Evolutionary conservation across 2,797 vertebrate species (phyloP), one percentile per base, ranked within the genome.

Genomic region (Nyctalus aviator): DNA sequence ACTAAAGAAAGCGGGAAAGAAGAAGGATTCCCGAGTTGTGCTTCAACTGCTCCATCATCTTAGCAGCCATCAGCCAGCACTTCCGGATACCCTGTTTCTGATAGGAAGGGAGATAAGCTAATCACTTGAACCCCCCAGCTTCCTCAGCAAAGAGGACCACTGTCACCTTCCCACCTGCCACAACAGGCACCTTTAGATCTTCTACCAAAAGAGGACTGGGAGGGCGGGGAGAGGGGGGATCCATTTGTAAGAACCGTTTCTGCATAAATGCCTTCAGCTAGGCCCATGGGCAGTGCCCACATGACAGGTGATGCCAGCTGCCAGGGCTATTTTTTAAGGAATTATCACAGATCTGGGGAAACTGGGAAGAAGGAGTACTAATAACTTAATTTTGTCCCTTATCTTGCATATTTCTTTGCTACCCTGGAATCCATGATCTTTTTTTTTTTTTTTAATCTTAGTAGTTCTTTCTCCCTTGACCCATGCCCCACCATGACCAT

Each of bases 291-390:
- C 68, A 53, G 53, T 62, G 30, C 17, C 17, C 21, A 9, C 37
- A 8, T 64, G 64, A 83, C 75, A 86, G 78, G 41, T 81, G 37
- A 76, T 17, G 6, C 41, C 30, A 27, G 25, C 35, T 64, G 27
- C 71, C 89, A 81, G 21, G 30, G 41, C 69, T 68, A 23, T n/a
- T 76, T 86, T 27, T 84, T 30, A 95, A 90, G 90, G 64, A 73
- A 25, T 91, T 73, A 48, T 2, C 59, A 84, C 14, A 84, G 27
- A 91, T 89, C n/a, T 59, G 75, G 13, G 10, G 82, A 69, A 25
- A 53, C 2, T 69, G 15, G n/a, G 14, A 86, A 46, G 75, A 10
- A 73, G 91, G 75, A 82, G 3, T 53, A 20, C 50, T 53, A 53
- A 18, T 32, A 5, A 41, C 35, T 75, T 90, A 25, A 59, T 69